Evolutionary conservation across 2,797 vertebrate genomes (phyloP).

Genomic region (Poeciliopsis paucimaculata): DNA sequence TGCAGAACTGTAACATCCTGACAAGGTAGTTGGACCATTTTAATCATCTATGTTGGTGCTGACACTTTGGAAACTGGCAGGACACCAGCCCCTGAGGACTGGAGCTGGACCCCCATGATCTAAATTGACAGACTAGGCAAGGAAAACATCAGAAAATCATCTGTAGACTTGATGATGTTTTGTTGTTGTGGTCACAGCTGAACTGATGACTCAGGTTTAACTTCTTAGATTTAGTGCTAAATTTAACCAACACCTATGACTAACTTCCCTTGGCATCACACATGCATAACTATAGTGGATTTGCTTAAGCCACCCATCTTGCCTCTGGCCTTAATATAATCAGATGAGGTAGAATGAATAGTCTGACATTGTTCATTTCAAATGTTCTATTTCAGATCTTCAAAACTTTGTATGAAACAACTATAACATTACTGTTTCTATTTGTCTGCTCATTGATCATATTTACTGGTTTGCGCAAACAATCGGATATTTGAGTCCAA

Average conservation of each 20-base stretch:
- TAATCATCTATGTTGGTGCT: neutral
- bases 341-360: neutral
- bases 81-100: neutral
- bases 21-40: neutral
- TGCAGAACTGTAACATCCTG: neutral
- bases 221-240: neutral
- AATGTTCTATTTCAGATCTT: neutral
- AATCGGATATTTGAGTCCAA: constrained; percentile 3
- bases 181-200: neutral
- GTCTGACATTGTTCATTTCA: neutral
- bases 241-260: neutral
- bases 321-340: neutral
- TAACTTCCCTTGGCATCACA: neutral
- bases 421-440: neutral
- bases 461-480: constrained; percentile 6
- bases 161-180: neutral
- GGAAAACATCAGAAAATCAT: neutral
- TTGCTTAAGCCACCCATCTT: neutral
- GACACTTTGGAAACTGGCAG: neutral
- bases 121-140: neutral
- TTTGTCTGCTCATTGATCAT: neutral
- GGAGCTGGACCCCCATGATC: neutral
- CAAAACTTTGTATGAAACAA: neutral
- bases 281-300: neutral
- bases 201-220: neutral